A percentile compares a stretch with the other conserved stretches of the same genome.
Evolutionary conservation across 2,113 vertebrate species (phyloP).

Genomic region (Odontophorus gujanensis): DNA sequence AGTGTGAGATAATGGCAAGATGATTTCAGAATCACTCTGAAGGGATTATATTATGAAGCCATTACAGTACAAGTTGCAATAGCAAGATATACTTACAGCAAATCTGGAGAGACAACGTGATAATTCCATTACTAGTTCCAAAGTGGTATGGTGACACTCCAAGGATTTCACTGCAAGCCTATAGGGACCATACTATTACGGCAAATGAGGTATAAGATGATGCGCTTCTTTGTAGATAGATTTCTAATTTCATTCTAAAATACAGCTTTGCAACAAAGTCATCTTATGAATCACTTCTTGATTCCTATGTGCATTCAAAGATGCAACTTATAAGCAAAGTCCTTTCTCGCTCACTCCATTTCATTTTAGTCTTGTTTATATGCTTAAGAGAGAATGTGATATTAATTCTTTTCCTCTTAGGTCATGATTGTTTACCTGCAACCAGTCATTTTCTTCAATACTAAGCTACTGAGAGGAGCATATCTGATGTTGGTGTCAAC

Average conservation of each 20-base stretch:
- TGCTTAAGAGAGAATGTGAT: background rate
- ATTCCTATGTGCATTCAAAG: background rate
- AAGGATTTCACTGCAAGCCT: conserved; percentile 32
- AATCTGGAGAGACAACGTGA: conserved; percentile 18
- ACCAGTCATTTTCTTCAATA: background rate
- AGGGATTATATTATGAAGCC: conserved; percentile 59
- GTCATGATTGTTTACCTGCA: background rate
- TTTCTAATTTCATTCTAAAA: background rate
- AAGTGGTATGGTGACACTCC: background rate
- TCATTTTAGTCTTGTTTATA: background rate
- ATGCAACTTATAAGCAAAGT: background rate
- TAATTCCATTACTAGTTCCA: conserved; percentile 52
- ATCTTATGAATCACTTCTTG: background rate
- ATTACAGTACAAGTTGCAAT: conserved; percentile 46
- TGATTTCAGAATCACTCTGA: conserved; percentile 45
- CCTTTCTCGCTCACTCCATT: background rate
- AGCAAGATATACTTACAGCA: conserved; percentile 37
- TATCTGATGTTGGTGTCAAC: background rate
- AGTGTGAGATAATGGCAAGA: background rate
- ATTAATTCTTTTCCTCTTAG: background rate
- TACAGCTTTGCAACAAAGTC: background rate
- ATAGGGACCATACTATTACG: background rate
- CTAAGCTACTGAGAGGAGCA: background rate
- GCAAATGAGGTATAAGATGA: background rate
- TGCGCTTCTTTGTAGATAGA: background rate